Conservation (phyloP, 2,888 invertebrate species). For the Sepiola atlantica region DNA sequence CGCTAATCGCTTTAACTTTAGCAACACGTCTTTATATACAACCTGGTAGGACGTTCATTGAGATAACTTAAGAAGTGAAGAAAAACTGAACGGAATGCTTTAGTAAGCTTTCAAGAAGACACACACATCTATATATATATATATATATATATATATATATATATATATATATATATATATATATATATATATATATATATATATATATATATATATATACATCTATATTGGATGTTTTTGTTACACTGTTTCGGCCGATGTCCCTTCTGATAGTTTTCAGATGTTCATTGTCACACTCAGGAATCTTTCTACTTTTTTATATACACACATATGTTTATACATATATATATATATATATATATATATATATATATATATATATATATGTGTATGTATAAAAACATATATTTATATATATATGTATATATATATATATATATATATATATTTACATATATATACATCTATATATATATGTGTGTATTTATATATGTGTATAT, state of each 20-base stretch:
- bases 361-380: conserved; percentile 2
- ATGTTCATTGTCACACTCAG: no score
- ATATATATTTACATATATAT: not conserved
- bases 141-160: not conserved
- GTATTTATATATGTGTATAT: not conserved
- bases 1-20: no score
- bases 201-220: conserved; percentile 11
- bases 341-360: conserved; percentile 16
- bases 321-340: not conserved
- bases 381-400: not conserved
- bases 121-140: no score
- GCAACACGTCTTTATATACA: no score
- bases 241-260: no score
- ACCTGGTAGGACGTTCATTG: no score
- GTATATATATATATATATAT: not conserved
- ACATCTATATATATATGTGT: not conserved
- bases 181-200: conserved; percentile 32
- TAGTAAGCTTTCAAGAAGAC: no score
- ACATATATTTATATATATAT: not conserved
- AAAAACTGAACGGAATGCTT: no score
- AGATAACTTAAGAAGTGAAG: no score
- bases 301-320: no score
- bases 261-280: no score
- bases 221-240: no score
- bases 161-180: conserved; percentile 2